phyloP scores from a whole-genome alignment of 2,113 vertebrate species.

The Odontophorus gujanensis region DNA sequence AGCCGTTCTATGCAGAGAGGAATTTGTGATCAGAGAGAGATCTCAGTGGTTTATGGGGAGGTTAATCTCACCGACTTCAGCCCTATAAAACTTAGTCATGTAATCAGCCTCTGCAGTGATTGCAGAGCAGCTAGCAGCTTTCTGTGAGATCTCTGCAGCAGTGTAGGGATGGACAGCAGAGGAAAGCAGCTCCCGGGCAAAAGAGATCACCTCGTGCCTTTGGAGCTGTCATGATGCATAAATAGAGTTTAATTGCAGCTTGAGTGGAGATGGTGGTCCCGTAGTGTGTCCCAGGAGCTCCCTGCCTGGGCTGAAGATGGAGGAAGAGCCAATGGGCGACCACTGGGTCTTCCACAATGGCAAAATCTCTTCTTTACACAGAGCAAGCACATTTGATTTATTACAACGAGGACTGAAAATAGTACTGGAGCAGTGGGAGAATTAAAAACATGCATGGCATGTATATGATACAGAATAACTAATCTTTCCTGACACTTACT shows the following conservation, averaged over 20 bases:
- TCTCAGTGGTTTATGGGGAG: not conserved
- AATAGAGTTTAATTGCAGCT: not conserved
- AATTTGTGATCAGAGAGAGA: not conserved
- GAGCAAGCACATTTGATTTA: constrained; percentile 69
- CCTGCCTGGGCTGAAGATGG: not conserved
- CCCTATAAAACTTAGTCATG: not conserved
- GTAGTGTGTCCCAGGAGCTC: not conserved
- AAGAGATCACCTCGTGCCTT: not conserved
- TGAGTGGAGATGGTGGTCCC: not conserved
- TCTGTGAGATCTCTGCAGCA: not conserved
- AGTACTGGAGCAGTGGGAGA: constrained; percentile 47
- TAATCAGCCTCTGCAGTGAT: not conserved
- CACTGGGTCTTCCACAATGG: not conserved
- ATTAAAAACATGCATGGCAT: constrained; percentile 72
- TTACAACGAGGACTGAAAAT: constrained; percentile 59
- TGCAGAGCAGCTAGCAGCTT: not conserved
- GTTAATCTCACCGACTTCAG: constrained; percentile 11
- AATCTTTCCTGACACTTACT: constrained; percentile 79
- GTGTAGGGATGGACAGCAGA: not conserved
- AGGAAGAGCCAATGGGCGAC: not conserved
- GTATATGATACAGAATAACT: constrained; percentile 72
- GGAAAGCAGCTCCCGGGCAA: not conserved
- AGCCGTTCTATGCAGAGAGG: not conserved
- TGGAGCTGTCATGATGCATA: not conserved
- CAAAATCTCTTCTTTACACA: constrained; percentile 32